Conservation (phyloP, 2,797 vertebrate genomes). For the Neoniphon sammara region DNA sequence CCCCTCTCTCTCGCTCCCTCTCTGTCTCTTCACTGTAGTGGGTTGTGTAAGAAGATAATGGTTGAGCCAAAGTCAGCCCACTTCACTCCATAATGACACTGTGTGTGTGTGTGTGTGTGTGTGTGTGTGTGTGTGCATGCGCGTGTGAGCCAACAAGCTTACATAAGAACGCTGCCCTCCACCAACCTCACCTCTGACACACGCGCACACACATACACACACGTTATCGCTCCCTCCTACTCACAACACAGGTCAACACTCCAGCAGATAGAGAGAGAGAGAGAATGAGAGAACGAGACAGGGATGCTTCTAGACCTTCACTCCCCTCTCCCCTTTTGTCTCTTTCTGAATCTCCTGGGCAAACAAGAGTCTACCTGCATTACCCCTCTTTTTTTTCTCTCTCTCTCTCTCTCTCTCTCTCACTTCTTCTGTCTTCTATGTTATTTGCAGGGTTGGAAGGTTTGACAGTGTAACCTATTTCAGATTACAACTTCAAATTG, state of each 20-base stretch:
- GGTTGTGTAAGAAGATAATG: too few species aligned
- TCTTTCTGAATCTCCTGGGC: background rate
- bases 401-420: background rate
- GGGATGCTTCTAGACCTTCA: background rate
- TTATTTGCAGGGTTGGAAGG: background rate
- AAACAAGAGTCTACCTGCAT: background rate
- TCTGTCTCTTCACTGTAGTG: too few species aligned
- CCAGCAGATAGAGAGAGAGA: background rate
- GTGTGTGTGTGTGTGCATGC: background rate
- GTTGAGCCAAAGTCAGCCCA: too few species aligned
- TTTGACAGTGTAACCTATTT: too few species aligned
- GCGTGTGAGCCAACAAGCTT: slow-evolving; percentile 30
- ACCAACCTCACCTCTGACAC: slow-evolving; percentile 47
- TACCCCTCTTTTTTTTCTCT: background rate
- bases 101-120: background rate
- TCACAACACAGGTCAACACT: slow-evolving; percentile 4
- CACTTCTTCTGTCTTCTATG: background rate
- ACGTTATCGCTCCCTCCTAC: slow-evolving; percentile 5
- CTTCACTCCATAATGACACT: too few species aligned
- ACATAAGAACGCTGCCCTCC: slow-evolving; percentile 49
- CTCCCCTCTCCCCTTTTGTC: background rate
- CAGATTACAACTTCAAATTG: too few species aligned
- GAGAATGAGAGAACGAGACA: background rate
- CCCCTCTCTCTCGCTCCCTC: too few species aligned
- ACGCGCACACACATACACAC: slow-evolving; percentile 22